Evolutionary conservation across 1,140 invertebrate genomes (phyloP).

Genomic region (Brachionus calyciflorus): DNA sequence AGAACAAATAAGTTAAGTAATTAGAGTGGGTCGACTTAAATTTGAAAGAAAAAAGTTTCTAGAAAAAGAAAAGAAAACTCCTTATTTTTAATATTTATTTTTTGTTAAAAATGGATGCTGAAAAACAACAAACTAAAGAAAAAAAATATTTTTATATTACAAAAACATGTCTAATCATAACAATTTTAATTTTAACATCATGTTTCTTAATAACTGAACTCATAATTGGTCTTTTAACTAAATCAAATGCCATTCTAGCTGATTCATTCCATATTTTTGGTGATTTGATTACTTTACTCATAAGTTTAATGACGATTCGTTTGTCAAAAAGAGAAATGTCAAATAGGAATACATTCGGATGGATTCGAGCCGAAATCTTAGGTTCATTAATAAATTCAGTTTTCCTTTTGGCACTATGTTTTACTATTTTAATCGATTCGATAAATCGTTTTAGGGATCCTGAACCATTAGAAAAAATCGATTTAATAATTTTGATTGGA

Average conservation of each 20-base stretch:
- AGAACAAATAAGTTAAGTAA: no score
- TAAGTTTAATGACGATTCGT: slow-evolving; percentile 59
- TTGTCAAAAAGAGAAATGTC: slow-evolving; percentile 51
- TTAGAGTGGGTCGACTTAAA: no score
- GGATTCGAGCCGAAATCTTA: slow-evolving; percentile 65
- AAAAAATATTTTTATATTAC: no score
- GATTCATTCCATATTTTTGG: slow-evolving; percentile 66
- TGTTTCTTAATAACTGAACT: slow-evolving; percentile 65
- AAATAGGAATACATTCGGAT: slow-evolving; percentile 64
- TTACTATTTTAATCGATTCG: slow-evolving; percentile 65
- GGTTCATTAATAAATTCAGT: slow-evolving; percentile 65
- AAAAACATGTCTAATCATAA: no score
- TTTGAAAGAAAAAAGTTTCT: no score
- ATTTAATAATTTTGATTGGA: background rate
- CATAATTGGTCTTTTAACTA: slow-evolving; percentile 63
- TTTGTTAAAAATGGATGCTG: no score
- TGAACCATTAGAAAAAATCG: slow-evolving; percentile 38
- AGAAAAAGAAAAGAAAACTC: no score
- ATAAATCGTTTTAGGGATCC: slow-evolving; percentile 53
- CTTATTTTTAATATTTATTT: no score
- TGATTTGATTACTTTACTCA: slow-evolving; percentile 63
- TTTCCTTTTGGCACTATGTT: slow-evolving; percentile 64
- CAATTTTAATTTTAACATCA: no score
- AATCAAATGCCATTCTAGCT: slow-evolving; percentile 64
- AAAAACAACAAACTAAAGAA: no score